Evolutionary conservation across 2,888 invertebrate genomes (phyloP), one percentile per base, ranked within the genome.

Genomic region (Ophonus ardosiacus): DNA sequence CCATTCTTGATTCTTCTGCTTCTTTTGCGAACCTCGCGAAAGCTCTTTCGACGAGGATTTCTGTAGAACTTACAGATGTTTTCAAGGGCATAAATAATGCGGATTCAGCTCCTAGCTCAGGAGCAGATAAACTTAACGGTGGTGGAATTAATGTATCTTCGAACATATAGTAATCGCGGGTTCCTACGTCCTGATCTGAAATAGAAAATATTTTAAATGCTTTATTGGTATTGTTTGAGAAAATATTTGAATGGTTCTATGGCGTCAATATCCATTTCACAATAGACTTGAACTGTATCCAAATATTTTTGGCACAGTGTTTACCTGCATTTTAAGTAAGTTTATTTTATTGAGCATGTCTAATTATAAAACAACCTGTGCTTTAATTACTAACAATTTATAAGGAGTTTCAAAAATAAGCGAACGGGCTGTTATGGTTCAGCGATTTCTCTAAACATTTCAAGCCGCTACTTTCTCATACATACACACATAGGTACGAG

Each of bases 21-120:
- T 96, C 96, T 90, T 95, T 94, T 89, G 96, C 96, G 89, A 97
- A 95, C 57, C 97, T 93, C 7, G 95, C 95, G 95, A 97, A 96
- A 10, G 96, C 96, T 65, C 95, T 93, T 90, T 97, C 97, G 90
- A 96, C 96, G 0, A 97, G 92, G 5, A 97, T 92, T 89, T 97
- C 97, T 0, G 96, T 95, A 1, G 97, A 97, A 89, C 97, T 97
- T 31, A 96, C 95, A 0, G 96, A 95, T 87, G 94, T 93, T 38
- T 96, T 93, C 51, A 97, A 91, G 0, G 92, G 91, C 81, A 93
- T 92, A 71, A 93, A 92, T 24, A 91, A 87, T 59, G 92, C 92
- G 68, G 94, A 93, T 88, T 94, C 93, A 76, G 93, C 92, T 88
- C 95, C 94, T 85, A 97, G 91, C 90, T 97, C 97, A 0, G 97